A percentile compares a stretch with the other conserved stretches of the same genome.
Evolutionary conservation across 2,888 invertebrate genomes (phyloP).

Genomic region (Drosophila borealis): DNA sequence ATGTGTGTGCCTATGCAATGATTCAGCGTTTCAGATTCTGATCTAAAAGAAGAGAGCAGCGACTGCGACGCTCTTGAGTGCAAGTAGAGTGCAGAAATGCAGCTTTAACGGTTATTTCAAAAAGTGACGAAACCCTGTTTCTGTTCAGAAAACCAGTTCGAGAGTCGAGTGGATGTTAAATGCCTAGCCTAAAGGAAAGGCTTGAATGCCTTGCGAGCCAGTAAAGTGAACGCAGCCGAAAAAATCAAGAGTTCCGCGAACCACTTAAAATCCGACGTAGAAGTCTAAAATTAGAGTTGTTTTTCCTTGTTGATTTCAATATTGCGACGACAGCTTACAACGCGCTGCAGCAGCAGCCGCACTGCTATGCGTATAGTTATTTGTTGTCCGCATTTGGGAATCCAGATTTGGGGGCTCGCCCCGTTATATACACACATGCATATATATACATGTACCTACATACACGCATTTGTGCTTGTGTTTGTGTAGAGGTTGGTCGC

Average conservation of each 20-base stretch:
- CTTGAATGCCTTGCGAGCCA: conserved; percentile 8
- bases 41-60: not conserved
- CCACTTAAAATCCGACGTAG: conserved; percentile 10
- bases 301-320: conserved; percentile 31
- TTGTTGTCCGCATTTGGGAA: conserved; percentile 53
- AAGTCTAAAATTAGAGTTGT: conserved; percentile 22
- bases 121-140: conserved; percentile 26
- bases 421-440: conserved; percentile 48
- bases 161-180: not conserved
- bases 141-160: conserved; percentile 10
- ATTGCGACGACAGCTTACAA: conserved; percentile 33
- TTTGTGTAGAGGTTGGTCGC: conserved; percentile 39
- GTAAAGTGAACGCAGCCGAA: conserved; percentile 1
- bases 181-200: not conserved
- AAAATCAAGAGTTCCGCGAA: conserved; percentile 36
- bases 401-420: conserved; percentile 79
- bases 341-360: conserved; percentile 24
- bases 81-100: conserved; percentile 9
- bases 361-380: conserved; percentile 6
- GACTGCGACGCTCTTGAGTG: not conserved
- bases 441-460: conserved; percentile 7
- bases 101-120: conserved; percentile 10
- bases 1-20: conserved; percentile 2
- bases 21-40: conserved; percentile 2
- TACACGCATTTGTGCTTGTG: conserved; percentile 7